phyloP scores from a whole-genome alignment of 2,113 vertebrate species.

The Plestiodon gilberti region DNA sequence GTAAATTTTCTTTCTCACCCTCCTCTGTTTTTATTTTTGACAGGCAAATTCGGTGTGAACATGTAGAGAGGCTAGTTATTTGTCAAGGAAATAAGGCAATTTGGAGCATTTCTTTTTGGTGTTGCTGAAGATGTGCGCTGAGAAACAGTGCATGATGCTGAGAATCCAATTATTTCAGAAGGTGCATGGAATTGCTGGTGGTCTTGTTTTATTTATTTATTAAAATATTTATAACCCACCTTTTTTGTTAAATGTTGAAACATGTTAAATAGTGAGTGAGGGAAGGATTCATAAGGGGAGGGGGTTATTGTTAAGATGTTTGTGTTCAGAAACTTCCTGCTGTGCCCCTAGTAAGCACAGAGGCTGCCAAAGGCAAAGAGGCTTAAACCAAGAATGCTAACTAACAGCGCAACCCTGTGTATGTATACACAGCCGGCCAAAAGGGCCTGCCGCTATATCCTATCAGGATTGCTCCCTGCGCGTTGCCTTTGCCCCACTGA shows the following conservation, averaged over 20 bases:
- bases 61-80: neutral
- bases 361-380: too few relatives aligned
- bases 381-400: too few relatives aligned
- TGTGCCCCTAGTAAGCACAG: too few relatives aligned
- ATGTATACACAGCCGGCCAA: too few relatives aligned
- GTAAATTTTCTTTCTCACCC: neutral
- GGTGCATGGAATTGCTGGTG: neutral
- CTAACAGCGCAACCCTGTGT: too few relatives aligned
- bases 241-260: neutral
- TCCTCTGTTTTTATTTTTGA: neutral
- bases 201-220: neutral
- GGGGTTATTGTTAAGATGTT: neutral
- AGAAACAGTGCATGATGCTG: too few relatives aligned
- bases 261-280: neutral
- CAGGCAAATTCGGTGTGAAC: neutral
- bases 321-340: neutral
- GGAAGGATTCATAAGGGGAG: neutral
- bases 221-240: neutral
- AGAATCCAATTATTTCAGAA: slow-evolving; percentile 2
- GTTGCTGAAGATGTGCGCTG: neutral
- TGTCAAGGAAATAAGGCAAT: neutral
- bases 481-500: too few relatives aligned
- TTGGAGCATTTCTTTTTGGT: neutral
- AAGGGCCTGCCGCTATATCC: too few relatives aligned
- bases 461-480: too few relatives aligned